phyloP scores from a whole-genome alignment of 2,797 vertebrate species.

The Podargus strigoides region DNA sequence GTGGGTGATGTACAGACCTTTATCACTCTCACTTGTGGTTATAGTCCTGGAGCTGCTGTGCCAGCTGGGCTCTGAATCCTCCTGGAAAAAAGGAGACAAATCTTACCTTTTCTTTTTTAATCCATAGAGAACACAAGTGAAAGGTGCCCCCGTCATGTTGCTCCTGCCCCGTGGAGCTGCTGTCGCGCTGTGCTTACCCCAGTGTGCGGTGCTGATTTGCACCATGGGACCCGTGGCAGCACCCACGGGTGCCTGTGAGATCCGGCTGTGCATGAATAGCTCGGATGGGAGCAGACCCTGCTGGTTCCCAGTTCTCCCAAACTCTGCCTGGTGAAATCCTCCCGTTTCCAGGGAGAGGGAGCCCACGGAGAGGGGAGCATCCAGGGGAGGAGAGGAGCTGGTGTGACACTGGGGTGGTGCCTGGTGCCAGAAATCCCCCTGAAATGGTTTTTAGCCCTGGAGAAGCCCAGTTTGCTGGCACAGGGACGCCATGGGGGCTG shows the following conservation, averaged over 20 bases:
- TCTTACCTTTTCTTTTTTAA: background rate
- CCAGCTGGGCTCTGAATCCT: background rate
- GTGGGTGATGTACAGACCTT: background rate
- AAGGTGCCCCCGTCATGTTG: accelerated
- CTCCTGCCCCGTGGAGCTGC: background rate
- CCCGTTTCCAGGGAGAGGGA: accelerated
- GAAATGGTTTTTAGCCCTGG: background rate
- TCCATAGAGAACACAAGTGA: background rate
- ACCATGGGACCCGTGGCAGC: accelerated
- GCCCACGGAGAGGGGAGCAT: background rate
- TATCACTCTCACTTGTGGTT: background rate
- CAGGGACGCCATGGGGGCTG: background rate
- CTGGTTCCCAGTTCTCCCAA: background rate
- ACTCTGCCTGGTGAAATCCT: background rate
- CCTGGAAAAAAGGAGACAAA: background rate
- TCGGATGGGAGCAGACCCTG: background rate
- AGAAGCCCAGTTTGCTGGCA: background rate
- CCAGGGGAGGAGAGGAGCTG: background rate
- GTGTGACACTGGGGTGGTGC: accelerated
- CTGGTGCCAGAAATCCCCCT: background rate
- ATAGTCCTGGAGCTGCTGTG: background rate
- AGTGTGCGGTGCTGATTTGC: background rate
- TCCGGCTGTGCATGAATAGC: background rate
- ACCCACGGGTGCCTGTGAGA: background rate
- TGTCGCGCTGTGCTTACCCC: accelerated